Evolutionary conservation across 2,113 vertebrate genomes (phyloP), one percentile per base, ranked within the genome.

Genomic region (Ammodytes dubius): DNA sequence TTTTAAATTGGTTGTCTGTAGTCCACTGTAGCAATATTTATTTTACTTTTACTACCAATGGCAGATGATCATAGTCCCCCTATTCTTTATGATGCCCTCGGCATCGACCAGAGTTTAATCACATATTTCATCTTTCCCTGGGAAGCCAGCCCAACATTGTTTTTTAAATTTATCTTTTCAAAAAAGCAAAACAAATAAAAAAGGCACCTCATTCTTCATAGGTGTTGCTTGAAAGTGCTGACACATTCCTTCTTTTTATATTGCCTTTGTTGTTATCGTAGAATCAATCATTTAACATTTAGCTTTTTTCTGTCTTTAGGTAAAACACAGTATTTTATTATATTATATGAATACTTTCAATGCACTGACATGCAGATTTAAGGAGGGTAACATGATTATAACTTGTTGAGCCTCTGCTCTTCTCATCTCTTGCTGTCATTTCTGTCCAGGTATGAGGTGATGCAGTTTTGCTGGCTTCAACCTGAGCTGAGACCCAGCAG

Each of bases 401-500:
- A 69, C 14, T 37, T 46, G 2, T 50, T 45, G n/a, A 10, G 12
- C 40, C n/a, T 47, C 17, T 17, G 3, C 7, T 54, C 2, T 47
- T 13, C 70, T 15, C 47, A n/a, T 37, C 43, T 60, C 8, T 54
- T 9, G 66, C 47, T n/a, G n/a, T 59, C 6, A 2, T 53, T 35
- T 57, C 43, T 57, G 3, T 70, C 10, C 93, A 99, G 98, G 98
- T 99, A 98, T 60, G 98, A 99, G 88, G 98, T 99, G 82, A 97
- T 99, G 98, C 98, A 99, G 94, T 99, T 99, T 93, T 99, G 98
- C 93, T 99, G 98, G 98, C 95, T 99, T 74, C 98, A 98, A 92
- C 97, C 97, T 0, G 98, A 99, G 88, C 96, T 99, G 91, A 95
- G 98, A 45, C 98, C 98, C 59, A 96, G 96, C 0, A 96, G 96